phyloP scores from a whole-genome alignment of 2,797 vertebrate genomes.

The Dipus sagitta region DNA sequence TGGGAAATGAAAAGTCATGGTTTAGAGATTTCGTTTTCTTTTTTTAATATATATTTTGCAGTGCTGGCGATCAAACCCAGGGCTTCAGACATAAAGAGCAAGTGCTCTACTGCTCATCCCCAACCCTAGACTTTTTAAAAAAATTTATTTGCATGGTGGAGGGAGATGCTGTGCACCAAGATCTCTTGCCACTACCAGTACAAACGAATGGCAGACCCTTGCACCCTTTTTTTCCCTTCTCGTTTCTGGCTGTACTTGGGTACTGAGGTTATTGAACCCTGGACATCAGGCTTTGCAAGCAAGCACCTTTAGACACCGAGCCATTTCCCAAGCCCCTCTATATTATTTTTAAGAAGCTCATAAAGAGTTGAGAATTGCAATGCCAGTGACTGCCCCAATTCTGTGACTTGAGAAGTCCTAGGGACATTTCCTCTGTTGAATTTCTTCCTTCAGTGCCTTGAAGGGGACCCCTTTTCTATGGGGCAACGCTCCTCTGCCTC shows the following conservation, averaged over 20 bases:
- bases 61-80: neutral
- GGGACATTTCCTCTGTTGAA: neutral
- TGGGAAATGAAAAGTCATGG: neutral
- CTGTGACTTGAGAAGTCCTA: neutral
- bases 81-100: too few species aligned
- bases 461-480: neutral
- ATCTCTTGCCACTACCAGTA: too few species aligned
- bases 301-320: neutral
- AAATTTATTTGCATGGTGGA: too few species aligned
- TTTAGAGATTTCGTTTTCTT: neutral
- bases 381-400: neutral
- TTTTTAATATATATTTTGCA: neutral
- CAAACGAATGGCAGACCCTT: too few species aligned
- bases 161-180: too few species aligned
- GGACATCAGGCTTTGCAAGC: neutral
- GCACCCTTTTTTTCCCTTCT: too few species aligned
- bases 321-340: neutral
- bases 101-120: too few species aligned
- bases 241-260: too few species aligned
- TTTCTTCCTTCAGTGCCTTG: neutral
- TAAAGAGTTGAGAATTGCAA: neutral
- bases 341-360: neutral
- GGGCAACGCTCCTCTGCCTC: neutral
- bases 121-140: too few species aligned
- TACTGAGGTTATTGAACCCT: neutral